Evolutionary conservation across 2,797 vertebrate species (phyloP).

Genomic region (Valencia hispanica): DNA sequence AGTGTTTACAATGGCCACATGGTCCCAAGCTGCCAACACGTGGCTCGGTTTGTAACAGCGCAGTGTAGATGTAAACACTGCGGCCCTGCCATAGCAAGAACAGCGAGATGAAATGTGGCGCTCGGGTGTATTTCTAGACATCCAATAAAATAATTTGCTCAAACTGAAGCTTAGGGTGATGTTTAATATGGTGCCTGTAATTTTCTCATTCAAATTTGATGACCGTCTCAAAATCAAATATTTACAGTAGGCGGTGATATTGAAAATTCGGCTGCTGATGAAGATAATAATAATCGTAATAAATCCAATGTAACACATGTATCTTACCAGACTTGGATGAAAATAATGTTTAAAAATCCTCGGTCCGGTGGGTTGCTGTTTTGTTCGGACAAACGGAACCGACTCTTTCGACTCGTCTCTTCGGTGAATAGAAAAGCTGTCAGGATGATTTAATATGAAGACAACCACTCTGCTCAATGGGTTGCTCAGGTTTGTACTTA

Average conservation of each 20-base stretch:
- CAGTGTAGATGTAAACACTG: slow-evolving; percentile 60
- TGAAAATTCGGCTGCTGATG: not conserved
- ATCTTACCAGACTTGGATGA: slow-evolving; percentile 44
- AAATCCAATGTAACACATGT: not conserved
- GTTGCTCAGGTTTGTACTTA: slow-evolving; percentile 1
- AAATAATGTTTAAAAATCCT: not conserved
- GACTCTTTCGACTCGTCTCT: slow-evolving; percentile 6
- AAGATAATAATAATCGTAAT: too few species aligned
- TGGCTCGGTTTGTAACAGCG: slow-evolving; percentile 52
- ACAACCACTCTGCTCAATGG: slow-evolving; percentile 12
- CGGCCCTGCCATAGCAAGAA: slow-evolving; percentile 2
- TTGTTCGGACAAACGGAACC: not conserved
- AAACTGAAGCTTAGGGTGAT: not conserved
- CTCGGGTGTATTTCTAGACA: not conserved
- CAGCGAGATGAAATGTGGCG: not conserved
- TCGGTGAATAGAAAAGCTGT: slow-evolving; percentile 33
- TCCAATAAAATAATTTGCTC: not conserved
- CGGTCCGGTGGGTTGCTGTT: not conserved
- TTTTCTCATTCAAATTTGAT: not conserved
- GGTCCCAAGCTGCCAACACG: slow-evolving; percentile 62
- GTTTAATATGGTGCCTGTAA: slow-evolving; percentile 23
- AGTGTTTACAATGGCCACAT: slow-evolving; percentile 76
- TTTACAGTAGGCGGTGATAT: not conserved
- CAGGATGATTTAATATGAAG: slow-evolving; percentile 32
- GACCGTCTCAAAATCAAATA: not conserved